Evolutionary conservation across 2,113 vertebrate species (phyloP), one percentile per base, ranked within the genome.

Genomic region (Campylorhamphus procurvoides): DNA sequence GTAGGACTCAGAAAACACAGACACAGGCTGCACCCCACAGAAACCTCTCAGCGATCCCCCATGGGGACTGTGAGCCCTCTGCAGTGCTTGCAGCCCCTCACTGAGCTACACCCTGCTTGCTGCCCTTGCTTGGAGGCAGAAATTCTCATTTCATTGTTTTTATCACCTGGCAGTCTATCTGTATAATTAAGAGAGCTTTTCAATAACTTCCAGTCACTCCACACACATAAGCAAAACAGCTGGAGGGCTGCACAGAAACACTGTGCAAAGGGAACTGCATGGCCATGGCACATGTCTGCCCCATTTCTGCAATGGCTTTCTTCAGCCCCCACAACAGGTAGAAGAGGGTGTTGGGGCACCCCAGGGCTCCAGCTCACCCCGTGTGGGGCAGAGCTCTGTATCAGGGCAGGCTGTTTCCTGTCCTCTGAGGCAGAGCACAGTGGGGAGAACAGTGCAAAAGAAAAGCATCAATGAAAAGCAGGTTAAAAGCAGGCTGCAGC

Each of bases 81-180:
- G 33, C 4, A 4, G 64, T 2, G 5, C 47, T 59, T 0, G 0
- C 28, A 33, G 58, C 4, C 25, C 71, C 37, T 71, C 4, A 0
- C 6, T 0, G 1, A 28, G 25, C 16, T 62, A 37, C 47, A 28
- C 0, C 0, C 24, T 1, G 0, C 52, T 28, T 4, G 1, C 58
- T 76, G 44, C 19, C 47, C 71, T 78, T 20, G 44, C 39, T 86
- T 2, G 0, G 28, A 71, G 31, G 60, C 64, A 91, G 31, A 12
- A 82, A 16, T 72, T 47, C 39, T 75, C 35, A 29, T 75, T 67
- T 87, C 8, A 22, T 7, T 7, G 28, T 16, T 87, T 71, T 84
- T 59, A 46, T 63, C 62, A 47, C 56, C 37, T n/a, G 16, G 7
- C 4, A 20, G 23, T 24, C 29, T 50, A 18, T 75, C 7, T 0